A percentile compares a stretch with the other conserved stretches of the same genome.
These are phyloP conservation scores for Corythoichthys intestinalis DNA, from an alignment of 2,113 vertebrate genomes.

Conservation along the genomic window DNA sequence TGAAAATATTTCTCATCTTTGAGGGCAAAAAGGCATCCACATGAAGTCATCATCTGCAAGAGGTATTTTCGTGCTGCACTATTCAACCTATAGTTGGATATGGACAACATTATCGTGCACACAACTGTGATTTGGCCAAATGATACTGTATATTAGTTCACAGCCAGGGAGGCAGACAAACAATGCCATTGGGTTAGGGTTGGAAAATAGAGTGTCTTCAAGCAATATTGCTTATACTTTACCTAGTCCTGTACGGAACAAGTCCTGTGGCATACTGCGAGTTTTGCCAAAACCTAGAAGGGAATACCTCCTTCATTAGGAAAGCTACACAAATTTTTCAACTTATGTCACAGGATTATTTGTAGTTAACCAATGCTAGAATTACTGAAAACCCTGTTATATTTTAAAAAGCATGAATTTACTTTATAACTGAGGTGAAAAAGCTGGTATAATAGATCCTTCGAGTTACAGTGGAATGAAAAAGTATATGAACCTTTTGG, in stretches of 20 bases:
- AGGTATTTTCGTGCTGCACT: constrained; percentile 12
- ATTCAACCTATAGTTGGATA: constrained; percentile 1
- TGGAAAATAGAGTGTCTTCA: constrained; percentile 21
- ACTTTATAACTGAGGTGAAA: neutral
- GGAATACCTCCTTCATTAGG: constrained; percentile 58
- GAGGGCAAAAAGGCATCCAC: constrained; percentile 9
- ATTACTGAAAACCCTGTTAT: neutral
- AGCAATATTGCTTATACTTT: constrained; percentile 56
- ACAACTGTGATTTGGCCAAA: neutral
- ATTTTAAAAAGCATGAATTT: neutral
- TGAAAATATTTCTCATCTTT: constrained; percentile 26
- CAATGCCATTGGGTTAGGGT: constrained; percentile 27
- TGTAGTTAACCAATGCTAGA: neutral
- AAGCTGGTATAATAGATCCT: no score
- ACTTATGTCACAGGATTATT: neutral
- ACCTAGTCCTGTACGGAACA: constrained; percentile 67
- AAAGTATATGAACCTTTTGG: no score
- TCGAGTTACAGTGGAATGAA: no score
- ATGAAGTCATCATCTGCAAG: constrained; percentile 15
- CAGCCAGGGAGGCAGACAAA: constrained; percentile 38
- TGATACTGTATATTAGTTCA: constrained; percentile 48
- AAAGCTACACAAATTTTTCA: constrained; percentile 2
- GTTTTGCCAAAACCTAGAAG: constrained; percentile 70
- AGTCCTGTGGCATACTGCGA: constrained; percentile 69
- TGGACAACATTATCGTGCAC: neutral